Evolutionary conservation across 2,888 invertebrate species (phyloP).

Genomic region (Acleris cristana): DNA sequence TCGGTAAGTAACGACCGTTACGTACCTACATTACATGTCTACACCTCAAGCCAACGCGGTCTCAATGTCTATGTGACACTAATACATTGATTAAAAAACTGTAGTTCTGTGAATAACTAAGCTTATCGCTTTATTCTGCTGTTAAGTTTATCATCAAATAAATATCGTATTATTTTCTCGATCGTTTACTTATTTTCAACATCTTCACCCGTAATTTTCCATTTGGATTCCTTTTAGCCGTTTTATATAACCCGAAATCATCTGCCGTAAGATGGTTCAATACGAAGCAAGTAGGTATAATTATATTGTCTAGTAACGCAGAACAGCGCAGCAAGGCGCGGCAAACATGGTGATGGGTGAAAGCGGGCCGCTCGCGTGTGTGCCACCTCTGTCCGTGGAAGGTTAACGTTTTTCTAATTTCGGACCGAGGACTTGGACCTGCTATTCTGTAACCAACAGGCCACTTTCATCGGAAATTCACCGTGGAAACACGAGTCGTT

Average conservation of each 20-base stretch:
- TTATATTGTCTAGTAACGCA: constrained; percentile 65
- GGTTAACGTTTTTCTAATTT: constrained; percentile 80
- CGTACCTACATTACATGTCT: too few relatives aligned
- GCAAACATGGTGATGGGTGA: constrained; percentile 70
- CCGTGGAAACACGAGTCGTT: constrained; percentile 63
- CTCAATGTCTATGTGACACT: too few relatives aligned
- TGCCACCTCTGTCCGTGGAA: constrained; percentile 70
- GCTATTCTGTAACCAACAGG: constrained; percentile 60
- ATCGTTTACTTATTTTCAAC: too few relatives aligned
- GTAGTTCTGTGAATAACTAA: too few relatives aligned
- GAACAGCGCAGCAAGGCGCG: constrained; percentile 54
- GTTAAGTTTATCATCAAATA: too few relatives aligned
- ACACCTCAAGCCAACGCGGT: too few relatives aligned
- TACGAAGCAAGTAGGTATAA: constrained; percentile 47
- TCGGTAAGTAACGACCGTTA: too few relatives aligned
- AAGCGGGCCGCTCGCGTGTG: constrained; percentile 73
- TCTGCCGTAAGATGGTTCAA: constrained; percentile 9
- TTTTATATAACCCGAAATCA: neutral
- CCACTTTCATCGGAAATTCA: constrained; percentile 75
- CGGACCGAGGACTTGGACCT: constrained; percentile 67
- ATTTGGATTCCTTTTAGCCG: neutral
- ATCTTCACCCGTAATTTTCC: too few relatives aligned
- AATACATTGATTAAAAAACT: too few relatives aligned
- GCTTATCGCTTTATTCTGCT: too few relatives aligned
- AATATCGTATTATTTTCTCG: too few relatives aligned